Evolutionary conservation across 2,113 vertebrate species (phyloP).

Genomic region (Prolemur simus): DNA sequence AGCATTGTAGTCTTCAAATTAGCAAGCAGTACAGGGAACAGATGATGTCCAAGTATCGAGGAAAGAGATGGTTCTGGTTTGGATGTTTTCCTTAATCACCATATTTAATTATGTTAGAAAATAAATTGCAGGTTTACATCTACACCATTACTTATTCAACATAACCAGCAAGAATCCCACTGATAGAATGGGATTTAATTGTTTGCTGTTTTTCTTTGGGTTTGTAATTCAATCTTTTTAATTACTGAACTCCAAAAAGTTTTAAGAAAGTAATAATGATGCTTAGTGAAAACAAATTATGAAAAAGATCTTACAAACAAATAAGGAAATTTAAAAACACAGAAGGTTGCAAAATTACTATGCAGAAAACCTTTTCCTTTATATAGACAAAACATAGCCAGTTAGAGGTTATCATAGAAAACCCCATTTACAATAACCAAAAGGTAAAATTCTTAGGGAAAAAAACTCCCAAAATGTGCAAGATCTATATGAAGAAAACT

Average conservation of each 20-base stretch:
- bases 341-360: neutral
- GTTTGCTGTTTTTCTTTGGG: neutral
- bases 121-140: slow-evolving; percentile 42
- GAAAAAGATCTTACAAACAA: neutral
- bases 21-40: neutral
- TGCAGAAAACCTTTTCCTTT: neutral
- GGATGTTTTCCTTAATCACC: slow-evolving; percentile 34
- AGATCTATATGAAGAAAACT: neutral
- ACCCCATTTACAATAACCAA: neutral
- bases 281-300: neutral
- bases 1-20: slow-evolving; percentile 34
- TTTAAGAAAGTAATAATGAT: slow-evolving; percentile 19
- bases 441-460: neutral
- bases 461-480: neutral
- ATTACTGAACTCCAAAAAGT: neutral
- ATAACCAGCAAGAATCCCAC: neutral
- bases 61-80: neutral
- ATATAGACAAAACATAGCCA: neutral
- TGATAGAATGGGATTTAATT: neutral
- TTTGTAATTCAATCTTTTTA: neutral
- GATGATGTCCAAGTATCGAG: neutral
- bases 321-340: neutral
- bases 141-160: neutral
- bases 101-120: slow-evolving; percentile 28
- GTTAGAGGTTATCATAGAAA: neutral